Base-by-base conservation (phyloP, 2,113 vertebrate species). In the Poecile atricapillus region DNA sequence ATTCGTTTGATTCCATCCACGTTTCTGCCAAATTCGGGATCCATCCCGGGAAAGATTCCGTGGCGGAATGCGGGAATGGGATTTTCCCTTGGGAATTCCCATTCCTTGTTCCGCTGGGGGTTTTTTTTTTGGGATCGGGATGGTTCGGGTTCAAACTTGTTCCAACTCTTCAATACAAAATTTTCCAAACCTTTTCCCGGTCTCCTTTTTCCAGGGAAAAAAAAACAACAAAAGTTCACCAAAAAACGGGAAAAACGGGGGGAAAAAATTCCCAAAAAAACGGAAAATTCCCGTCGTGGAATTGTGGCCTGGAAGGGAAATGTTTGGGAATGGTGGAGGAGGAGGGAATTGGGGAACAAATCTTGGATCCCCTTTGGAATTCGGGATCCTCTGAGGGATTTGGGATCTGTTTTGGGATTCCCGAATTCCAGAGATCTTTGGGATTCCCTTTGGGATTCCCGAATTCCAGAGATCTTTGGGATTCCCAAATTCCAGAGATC, bases 91-190 rank as follows among this genome's bases (percentile, higher is more conserved):
- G 1, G 5, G 23, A 47, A 27, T 5, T 5, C 33, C 15, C 43
- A 11, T 27, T 46, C 63, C 46, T 0, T 1, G 25, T 13, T 31
- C 62, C 12, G 1, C 1, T 9, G 37, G 30, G 24, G 30, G 8
- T 5, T 16, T 16, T 43, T 37, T 60, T n/a, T 43, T 19, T 28
- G 56, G 74, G 65, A 39, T 39, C 35, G 65, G 84, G 75, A 60
- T 70, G 41, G 10, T 62, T 55, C 65, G 35, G 75, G 49, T 63
- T 55, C 56, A 3, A 20, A 13, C 39, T 39, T 62, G 55, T 79
- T 87, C 74, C 25, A n/a, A 6, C 41, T 30, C 65, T 79, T 70
- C 41, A 78, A 79, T 70, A 55, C 75, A 70, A 55, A 39, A 55
- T 79, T 79, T 87, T 71, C 85, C 85, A 63, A 87, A 63, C 65